Conservation (phyloP, 2,113 vertebrate genomes). For the Carassius carassius region DNA sequence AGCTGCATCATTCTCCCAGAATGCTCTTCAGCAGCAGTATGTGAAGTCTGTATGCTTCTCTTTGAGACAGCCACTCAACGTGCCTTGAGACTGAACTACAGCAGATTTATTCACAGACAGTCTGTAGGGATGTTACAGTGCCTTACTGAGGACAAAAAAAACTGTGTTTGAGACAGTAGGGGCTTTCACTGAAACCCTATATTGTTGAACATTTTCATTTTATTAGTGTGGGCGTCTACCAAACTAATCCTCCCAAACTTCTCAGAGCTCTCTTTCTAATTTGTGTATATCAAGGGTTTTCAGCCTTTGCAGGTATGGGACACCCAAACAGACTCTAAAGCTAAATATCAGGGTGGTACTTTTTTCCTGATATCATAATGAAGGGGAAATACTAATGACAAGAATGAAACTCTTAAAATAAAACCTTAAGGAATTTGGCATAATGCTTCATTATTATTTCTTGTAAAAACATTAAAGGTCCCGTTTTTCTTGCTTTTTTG, state of each 20-base stretch:
- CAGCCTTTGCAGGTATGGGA: neutral
- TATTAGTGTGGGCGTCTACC: neutral
- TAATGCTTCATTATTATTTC: neutral
- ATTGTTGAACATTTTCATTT: neutral
- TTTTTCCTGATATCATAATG: neutral
- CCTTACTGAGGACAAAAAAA: slow-evolving; percentile 12
- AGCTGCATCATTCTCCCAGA: neutral
- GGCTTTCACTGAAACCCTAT: neutral
- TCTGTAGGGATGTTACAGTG: slow-evolving; percentile 7
- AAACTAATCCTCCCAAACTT: neutral
- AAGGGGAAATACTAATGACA: neutral
- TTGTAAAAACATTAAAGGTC: neutral
- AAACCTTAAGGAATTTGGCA: neutral
- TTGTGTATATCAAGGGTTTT: neutral
- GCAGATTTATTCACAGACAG: slow-evolving; percentile 24
- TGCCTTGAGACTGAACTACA: slow-evolving; percentile 14
- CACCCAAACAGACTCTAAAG: neutral
- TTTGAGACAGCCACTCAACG: neutral
- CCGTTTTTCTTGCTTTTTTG: too few species aligned
- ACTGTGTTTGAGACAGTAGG: neutral
- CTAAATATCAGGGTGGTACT: too few species aligned
- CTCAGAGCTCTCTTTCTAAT: neutral
- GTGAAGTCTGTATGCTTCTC: neutral
- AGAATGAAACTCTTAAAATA: neutral
- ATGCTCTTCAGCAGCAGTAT: neutral